Conservation (phyloP, 2,797 vertebrate species). For the Melanotaenia boesemani region DNA sequence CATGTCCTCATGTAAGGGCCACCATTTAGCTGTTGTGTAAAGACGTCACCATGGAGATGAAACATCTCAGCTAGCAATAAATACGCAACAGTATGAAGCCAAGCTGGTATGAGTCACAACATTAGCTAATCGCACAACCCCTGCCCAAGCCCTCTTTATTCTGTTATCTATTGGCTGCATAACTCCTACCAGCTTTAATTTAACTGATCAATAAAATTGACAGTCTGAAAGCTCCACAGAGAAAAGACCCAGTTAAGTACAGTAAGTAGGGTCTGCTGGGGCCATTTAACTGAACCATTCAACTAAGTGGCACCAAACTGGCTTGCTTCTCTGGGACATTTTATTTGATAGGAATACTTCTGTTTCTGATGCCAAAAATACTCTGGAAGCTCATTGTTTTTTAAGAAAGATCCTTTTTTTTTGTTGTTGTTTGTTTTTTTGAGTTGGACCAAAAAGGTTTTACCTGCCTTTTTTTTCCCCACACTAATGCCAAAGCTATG, state of each 20-base stretch:
- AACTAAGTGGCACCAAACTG: conserved; percentile 16
- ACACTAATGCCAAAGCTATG: too few species aligned
- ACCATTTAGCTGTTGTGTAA: conserved; percentile 71
- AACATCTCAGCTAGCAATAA: conserved; percentile 73
- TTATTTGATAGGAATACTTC: conserved; percentile 5
- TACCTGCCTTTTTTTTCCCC: neutral
- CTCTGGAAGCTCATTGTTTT: neutral
- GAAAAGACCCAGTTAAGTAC: neutral
- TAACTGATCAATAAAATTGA: conserved; percentile 35
- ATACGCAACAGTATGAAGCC: conserved; percentile 69
- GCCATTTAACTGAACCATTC: conserved; percentile 19
- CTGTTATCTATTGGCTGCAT: conserved; percentile 35
- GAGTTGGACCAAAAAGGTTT: neutral
- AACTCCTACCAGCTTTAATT: conserved; percentile 17
- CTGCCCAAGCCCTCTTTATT: conserved; percentile 10
- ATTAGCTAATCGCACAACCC: conserved; percentile 45
- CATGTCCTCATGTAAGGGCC: conserved; percentile 44
- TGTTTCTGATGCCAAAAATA: conserved; percentile 3
- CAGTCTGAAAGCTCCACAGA: neutral
- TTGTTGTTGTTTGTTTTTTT: neutral
- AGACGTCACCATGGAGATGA: conserved; percentile 80
- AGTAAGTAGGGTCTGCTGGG: conserved; percentile 17
- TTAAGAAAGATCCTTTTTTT: neutral
- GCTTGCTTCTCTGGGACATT: conserved; percentile 18
- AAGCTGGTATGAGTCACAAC: conserved; percentile 71